A percentile compares a stretch with the other conserved stretches of the same genome.
Evolutionary conservation across 2,888 invertebrate species (phyloP).

Genomic region (Cotesia congregata): DNA sequence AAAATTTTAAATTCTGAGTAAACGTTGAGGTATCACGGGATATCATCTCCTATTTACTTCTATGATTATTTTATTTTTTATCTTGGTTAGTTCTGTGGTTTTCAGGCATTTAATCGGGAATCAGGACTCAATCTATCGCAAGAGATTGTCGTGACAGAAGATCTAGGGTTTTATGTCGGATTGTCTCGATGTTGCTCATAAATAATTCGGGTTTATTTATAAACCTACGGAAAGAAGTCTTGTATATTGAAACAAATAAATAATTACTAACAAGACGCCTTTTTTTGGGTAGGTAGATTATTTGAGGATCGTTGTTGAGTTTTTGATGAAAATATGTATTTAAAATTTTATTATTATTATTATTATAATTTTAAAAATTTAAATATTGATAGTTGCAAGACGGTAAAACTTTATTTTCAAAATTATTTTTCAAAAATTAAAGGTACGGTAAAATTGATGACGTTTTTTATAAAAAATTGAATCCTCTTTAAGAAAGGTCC

Average conservation of each 20-base stretch:
- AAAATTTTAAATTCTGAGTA: constrained; percentile 41
- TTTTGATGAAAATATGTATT: neutral
- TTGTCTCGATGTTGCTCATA: constrained; percentile 28
- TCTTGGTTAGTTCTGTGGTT: neutral
- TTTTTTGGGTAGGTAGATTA: neutral
- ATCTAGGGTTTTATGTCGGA: constrained; percentile 17
- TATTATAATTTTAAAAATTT: no score
- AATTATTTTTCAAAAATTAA: no score
- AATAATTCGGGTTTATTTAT: constrained; percentile 23
- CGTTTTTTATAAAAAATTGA: no score
- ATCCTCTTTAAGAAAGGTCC: no score
- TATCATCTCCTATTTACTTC: constrained; percentile 23
- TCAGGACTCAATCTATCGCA: neutral
- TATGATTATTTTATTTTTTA: constrained; percentile 16
- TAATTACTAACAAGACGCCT: neutral
- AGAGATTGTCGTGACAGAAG: neutral
- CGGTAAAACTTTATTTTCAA: no score
- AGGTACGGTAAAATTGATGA: no score
- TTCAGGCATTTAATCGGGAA: neutral
- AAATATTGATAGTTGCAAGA: no score
- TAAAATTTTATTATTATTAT: no score
- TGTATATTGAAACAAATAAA: neutral
- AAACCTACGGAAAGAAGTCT: neutral
- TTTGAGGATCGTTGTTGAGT: neutral
- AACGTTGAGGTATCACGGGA: constrained; percentile 30